phyloP scores from a whole-genome alignment of 2,797 vertebrate genomes.

The Australoheros facetus region DNA sequence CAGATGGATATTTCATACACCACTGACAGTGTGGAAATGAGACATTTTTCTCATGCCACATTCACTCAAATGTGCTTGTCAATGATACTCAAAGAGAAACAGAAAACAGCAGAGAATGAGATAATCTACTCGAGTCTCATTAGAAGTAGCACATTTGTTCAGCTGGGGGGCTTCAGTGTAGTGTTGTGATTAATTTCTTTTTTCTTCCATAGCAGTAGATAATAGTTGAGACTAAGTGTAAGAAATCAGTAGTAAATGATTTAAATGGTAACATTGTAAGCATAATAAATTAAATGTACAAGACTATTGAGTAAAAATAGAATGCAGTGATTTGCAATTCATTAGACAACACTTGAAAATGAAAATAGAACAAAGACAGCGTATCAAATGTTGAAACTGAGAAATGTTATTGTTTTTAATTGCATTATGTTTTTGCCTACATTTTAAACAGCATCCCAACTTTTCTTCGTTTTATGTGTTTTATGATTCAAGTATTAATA shows the following conservation, averaged over 20 bases:
- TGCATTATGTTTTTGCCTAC: not conserved
- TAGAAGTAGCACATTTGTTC: conserved; percentile 22
- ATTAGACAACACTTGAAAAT: not conserved
- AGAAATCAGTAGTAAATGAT: not conserved
- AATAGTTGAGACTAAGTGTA: not conserved
- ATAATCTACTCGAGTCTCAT: conserved; percentile 7
- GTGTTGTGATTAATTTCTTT: conserved; percentile 26
- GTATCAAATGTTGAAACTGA: not conserved
- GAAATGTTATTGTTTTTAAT: conserved; percentile 1
- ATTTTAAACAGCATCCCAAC: not conserved
- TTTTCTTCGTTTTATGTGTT: conserved; percentile 1
- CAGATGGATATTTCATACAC: conserved; percentile 18
- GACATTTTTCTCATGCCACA: conserved; percentile 6
- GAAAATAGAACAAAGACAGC: not conserved
- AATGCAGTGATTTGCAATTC: not conserved
- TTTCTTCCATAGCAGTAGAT: conserved; percentile 9
- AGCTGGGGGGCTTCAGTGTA: not conserved
- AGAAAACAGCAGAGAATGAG: not conserved
- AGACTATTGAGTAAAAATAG: not conserved
- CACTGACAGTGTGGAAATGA: conserved; percentile 16
- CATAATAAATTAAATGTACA: not conserved
- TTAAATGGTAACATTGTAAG: not conserved
- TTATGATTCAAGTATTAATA: conserved; percentile 52
- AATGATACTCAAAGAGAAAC: conserved; percentile 19
- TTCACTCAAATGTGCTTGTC: conserved; percentile 16